phyloP scores from a whole-genome alignment of 2,888 invertebrate species.

The Lasioglossum calceatum region DNA sequence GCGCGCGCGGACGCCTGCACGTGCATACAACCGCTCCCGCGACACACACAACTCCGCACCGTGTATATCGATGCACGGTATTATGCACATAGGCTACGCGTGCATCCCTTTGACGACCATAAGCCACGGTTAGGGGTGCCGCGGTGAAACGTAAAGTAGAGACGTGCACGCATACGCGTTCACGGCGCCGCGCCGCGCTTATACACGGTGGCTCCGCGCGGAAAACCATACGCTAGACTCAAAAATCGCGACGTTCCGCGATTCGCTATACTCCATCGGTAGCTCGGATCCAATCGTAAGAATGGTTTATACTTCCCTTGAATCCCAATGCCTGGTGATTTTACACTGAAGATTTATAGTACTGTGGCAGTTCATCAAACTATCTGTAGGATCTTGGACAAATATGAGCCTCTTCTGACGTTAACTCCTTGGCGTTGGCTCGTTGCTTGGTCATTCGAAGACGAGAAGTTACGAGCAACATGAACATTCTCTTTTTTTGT shows the following conservation, averaged over 20 bases:
- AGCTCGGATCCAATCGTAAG: background rate
- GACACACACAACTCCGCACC: background rate
- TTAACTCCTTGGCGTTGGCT: background rate
- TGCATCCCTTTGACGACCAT: constrained; percentile 76
- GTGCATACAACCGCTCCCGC: background rate
- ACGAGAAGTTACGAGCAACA: background rate
- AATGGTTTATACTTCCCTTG: background rate
- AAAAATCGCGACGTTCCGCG: background rate
- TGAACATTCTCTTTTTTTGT: background rate
- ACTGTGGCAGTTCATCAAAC: background rate
- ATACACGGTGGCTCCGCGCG: constrained; percentile 48
- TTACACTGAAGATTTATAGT: background rate
- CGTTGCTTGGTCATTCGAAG: background rate
- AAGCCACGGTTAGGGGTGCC: constrained; percentile 75
- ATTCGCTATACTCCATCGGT: background rate
- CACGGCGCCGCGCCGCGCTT: constrained; percentile 28
- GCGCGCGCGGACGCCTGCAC: constrained; percentile 9
- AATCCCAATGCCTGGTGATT: background rate
- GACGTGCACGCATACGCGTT: constrained; percentile 61
- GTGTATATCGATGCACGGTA: constrained; percentile 70
- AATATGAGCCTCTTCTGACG: background rate
- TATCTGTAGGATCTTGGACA: background rate
- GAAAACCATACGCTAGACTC: constrained; percentile 1
- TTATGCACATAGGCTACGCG: constrained; percentile 74
- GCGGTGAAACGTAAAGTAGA: constrained; percentile 67